Conservation (phyloP, 2,797 vertebrate species). For the Fratercula arctica region DNA sequence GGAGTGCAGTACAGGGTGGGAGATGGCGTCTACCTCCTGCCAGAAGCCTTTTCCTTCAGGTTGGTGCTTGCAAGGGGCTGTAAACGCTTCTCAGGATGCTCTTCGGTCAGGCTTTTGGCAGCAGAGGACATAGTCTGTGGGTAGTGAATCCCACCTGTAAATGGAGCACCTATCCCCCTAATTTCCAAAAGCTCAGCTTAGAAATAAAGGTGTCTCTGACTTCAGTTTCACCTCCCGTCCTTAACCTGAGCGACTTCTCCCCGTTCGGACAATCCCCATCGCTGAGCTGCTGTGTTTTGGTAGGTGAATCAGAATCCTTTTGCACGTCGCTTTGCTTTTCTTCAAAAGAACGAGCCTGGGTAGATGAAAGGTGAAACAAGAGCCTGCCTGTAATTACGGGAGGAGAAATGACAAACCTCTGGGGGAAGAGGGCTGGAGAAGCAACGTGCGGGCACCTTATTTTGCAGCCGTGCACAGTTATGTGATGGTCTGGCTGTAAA, state of each 20-base stretch:
- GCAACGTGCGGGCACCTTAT: background rate
- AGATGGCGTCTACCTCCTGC: conserved; percentile 87
- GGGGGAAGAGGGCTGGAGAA: background rate
- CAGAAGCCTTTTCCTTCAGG: conserved; percentile 89
- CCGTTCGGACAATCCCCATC: accelerated
- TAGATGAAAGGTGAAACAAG: background rate
- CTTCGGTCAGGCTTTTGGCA: background rate
- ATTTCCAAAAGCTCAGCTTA: background rate
- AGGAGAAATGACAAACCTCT: background rate
- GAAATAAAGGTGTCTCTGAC: background rate
- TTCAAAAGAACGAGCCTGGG: background rate
- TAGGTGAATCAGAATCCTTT: background rate
- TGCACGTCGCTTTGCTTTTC: accelerated
- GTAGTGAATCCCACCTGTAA: background rate
- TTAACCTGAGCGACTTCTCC: background rate
- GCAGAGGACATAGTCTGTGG: accelerated
- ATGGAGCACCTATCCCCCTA: accelerated
- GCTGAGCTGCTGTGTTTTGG: background rate
- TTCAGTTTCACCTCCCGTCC: accelerated
- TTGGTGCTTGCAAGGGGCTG: conserved; percentile 47
- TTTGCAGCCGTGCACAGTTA: background rate
- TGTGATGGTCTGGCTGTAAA: background rate
- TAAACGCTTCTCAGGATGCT: background rate
- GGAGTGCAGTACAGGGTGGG: conserved; percentile 87
- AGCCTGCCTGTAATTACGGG: background rate